A percentile compares a stretch with the other conserved stretches of the same genome.
These are phyloP conservation scores for Thermophis baileyi DNA, from an alignment of 2,113 vertebrate genomes.

Conservation along the genomic window DNA sequence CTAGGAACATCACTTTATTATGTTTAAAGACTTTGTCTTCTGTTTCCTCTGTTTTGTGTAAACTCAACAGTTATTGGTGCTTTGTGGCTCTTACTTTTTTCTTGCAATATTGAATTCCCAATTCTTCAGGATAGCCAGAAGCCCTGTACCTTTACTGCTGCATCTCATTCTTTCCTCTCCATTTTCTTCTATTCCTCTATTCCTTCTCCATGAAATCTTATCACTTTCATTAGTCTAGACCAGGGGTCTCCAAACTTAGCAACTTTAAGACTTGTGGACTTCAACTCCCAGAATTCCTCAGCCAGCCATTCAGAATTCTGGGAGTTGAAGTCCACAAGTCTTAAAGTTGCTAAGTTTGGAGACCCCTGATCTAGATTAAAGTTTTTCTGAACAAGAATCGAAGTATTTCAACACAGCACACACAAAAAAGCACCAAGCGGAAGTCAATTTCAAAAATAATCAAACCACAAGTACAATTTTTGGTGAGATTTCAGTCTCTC, in stretches of 20 bases:
- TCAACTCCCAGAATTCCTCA: not conserved
- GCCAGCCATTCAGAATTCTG: not conserved
- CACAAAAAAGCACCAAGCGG: not conserved
- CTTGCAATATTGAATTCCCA: not conserved
- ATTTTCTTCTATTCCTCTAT: not conserved
- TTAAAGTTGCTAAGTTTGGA: not conserved
- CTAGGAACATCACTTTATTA: not conserved
- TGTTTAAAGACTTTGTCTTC: not conserved
- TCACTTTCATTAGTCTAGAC: not conserved
- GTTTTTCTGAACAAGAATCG: not conserved
- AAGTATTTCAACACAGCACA: not conserved
- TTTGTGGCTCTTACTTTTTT: not conserved
- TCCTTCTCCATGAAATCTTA: not conserved
- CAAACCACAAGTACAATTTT: not conserved
- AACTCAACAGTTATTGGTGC: not conserved
- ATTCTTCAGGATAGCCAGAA: not conserved
- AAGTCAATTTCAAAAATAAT: not conserved
- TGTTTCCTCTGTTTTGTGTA: not conserved
- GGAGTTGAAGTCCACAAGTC: not conserved
- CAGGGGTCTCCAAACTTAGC: not conserved
- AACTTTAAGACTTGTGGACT: not conserved
- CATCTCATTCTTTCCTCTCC: not conserved
- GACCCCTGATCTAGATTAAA: not conserved
- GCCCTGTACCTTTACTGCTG: not conserved
- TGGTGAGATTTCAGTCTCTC: not conserved